A percentile compares a stretch with the other conserved stretches of the same genome.
phyloP scores from a whole-genome alignment of 2,888 invertebrate species.

The Conchocele bisecta region DNA sequence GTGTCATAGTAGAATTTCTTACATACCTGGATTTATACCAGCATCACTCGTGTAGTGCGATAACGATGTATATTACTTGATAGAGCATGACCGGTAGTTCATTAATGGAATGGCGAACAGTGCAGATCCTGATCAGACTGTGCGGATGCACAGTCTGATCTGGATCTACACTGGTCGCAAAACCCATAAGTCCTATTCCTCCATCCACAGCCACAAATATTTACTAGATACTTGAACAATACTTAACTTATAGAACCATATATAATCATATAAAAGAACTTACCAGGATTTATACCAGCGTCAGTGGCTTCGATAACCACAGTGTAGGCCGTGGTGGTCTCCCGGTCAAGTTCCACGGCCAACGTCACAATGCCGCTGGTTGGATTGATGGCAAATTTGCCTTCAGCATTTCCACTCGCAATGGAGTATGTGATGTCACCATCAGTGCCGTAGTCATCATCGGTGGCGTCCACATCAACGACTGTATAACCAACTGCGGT shows the following conservation, averaged over 20 bases:
- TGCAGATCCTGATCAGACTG: too few relatives aligned
- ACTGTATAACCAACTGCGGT: slow-evolving; percentile 52
- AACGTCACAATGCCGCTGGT: slow-evolving; percentile 61
- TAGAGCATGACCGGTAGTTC: too few relatives aligned
- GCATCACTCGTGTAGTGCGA: too few relatives aligned
- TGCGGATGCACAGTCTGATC: too few relatives aligned
- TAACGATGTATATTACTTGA: too few relatives aligned
- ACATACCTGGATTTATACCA: too few relatives aligned
- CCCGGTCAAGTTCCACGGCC: slow-evolving; percentile 63
- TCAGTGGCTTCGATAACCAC: slow-evolving; percentile 61
- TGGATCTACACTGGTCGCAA: too few relatives aligned
- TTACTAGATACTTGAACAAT: too few relatives aligned
- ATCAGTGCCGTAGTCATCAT: slow-evolving; percentile 66
- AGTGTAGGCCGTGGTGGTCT: slow-evolving; percentile 49
- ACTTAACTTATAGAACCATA: slow-evolving; percentile 58
- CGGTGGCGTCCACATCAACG: slow-evolving; percentile 61
- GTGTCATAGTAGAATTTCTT: too few relatives aligned
- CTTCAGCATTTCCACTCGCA: slow-evolving; percentile 57
- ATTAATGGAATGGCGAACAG: too few relatives aligned
- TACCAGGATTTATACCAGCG: slow-evolving; percentile 43
- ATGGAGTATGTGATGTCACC: slow-evolving; percentile 64
- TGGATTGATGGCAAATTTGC: slow-evolving; percentile 59
- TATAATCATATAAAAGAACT: slow-evolving; percentile 25
- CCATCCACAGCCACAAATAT: too few relatives aligned
- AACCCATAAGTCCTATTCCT: too few relatives aligned